A percentile compares a stretch with the other conserved stretches of the same genome.
Evolutionary conservation across 2,888 invertebrate species (phyloP).

Genomic region (Orchesellides sinensis): DNA sequence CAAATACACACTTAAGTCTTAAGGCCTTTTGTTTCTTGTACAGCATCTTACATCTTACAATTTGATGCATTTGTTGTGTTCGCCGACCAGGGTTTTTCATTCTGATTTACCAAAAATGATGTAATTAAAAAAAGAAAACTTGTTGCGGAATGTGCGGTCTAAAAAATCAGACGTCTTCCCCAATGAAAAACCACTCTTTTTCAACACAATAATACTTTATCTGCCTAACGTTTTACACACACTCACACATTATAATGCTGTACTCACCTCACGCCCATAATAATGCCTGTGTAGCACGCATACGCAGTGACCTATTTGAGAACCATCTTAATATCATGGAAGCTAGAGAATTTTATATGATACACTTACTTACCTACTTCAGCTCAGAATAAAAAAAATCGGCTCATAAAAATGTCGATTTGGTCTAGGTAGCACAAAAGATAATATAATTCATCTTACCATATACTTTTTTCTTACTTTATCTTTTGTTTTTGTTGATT

Average conservation of each 20-base stretch:
- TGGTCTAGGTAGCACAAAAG: not conserved
- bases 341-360: slow-evolving; percentile 11
- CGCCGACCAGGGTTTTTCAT: too few relatives aligned
- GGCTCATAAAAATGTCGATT: slow-evolving; percentile 19
- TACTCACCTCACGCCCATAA: slow-evolving; percentile 34
- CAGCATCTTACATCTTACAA: too few relatives aligned
- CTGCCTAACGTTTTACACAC: too few relatives aligned
- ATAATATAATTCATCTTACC: not conserved
- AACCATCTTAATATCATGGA: too few relatives aligned
- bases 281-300: slow-evolving; percentile 25
- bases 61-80: too few relatives aligned
- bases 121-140: slow-evolving; percentile 44
- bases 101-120: too few relatives aligned
- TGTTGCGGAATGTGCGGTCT: slow-evolving; percentile 33
- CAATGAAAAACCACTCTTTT: slow-evolving; percentile 31
- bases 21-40: too few relatives aligned
- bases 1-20: too few relatives aligned
- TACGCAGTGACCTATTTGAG: slow-evolving; percentile 45
- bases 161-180: slow-evolving; percentile 32
- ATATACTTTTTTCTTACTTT: not conserved
- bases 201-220: slow-evolving; percentile 3
- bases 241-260: too few relatives aligned
- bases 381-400: slow-evolving; percentile 6
- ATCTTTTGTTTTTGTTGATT: not conserved
- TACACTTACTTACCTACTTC: slow-evolving; percentile 1